These are phyloP conservation scores for Clarias magur DNA, from an alignment of 2,113 vertebrate species.

Conservation along the genomic window DNA sequence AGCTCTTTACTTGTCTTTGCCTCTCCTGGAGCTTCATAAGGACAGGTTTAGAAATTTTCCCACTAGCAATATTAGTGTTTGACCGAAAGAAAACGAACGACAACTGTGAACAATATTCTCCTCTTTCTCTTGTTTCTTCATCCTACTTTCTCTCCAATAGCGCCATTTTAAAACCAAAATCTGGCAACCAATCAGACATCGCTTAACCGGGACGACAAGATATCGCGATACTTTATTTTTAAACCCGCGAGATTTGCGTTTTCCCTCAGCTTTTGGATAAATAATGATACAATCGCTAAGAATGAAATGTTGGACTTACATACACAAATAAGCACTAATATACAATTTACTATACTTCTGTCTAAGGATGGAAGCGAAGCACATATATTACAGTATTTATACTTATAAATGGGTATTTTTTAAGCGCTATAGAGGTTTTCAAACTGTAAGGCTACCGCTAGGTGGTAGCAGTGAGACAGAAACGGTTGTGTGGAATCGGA, in stretches of 20 bases:
- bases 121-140: not conserved
- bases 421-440: not conserved
- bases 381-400: not conserved
- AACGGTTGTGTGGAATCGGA: not conserved
- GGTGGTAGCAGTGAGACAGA: conserved; percentile 8
- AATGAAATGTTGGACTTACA: not conserved
- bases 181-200: conserved; percentile 24
- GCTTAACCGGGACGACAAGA: not conserved
- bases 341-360: not conserved
- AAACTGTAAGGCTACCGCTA: not conserved
- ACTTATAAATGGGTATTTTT: not conserved
- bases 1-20: not conserved
- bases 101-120: not conserved
- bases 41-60: not conserved
- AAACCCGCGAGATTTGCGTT: not conserved
- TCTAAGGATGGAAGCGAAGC: not conserved
- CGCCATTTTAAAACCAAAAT: conserved; percentile 30
- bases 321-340: not conserved
- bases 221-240: not conserved
- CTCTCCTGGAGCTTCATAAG: not conserved
- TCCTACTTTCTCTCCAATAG: not conserved
- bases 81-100: not conserved
- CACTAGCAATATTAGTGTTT: not conserved
- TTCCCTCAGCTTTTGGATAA: not conserved
- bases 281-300: not conserved